phyloP scores from a whole-genome alignment of 2,888 invertebrate genomes.

The Anticlea derivata region DNA sequence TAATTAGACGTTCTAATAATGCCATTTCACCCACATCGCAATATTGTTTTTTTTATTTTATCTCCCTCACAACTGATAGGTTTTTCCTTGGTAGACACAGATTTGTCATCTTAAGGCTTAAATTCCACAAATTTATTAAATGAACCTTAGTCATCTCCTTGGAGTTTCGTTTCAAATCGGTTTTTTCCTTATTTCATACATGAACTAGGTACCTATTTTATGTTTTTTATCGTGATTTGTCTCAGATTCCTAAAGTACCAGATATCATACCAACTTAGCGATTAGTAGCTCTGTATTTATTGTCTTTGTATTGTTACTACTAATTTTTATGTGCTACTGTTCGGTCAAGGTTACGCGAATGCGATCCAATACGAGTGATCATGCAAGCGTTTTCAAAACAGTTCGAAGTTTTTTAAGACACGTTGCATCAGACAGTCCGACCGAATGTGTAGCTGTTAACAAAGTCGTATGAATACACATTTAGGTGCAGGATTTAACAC shows the following conservation, averaged over 20 bases:
- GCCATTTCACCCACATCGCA: too few relatives aligned
- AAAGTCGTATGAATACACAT: background rate
- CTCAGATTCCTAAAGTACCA: too few relatives aligned
- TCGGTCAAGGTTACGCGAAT: slow-evolving; percentile 1
- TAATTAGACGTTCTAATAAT: too few relatives aligned
- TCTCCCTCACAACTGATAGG: background rate
- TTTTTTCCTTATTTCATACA: background rate
- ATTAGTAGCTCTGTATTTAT: background rate
- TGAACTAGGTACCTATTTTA: too few relatives aligned
- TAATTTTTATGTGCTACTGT: background rate
- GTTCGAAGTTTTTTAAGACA: slow-evolving; percentile 1
- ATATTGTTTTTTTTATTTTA: background rate
- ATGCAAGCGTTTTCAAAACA: slow-evolving; percentile 8
- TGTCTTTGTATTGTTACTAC: background rate
- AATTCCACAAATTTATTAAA: slow-evolving; percentile 6
- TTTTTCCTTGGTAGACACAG: background rate
- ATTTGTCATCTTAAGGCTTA: background rate
- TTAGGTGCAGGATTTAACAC: background rate
- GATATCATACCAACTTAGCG: too few relatives aligned
- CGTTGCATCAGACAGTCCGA: background rate
- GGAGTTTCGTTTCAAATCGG: background rate
- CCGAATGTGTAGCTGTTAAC: background rate
- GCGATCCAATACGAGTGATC: background rate
- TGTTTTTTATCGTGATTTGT: too few relatives aligned
- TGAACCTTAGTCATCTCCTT: slow-evolving; percentile 3